Conservation (phyloP, 2,797 vertebrate genomes). For the Hyperoplus immaculatus region DNA sequence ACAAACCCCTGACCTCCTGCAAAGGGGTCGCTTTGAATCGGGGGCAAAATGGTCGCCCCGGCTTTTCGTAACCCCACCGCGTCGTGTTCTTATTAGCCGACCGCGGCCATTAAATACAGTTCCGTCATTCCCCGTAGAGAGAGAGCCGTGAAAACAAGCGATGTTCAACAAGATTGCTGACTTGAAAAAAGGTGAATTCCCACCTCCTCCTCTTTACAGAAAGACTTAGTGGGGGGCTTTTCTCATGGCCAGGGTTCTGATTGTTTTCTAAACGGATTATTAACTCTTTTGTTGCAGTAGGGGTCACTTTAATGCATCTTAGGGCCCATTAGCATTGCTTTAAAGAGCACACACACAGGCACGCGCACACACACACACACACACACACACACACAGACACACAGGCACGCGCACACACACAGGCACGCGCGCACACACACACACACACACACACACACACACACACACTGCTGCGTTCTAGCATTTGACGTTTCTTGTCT, state of each 20-base stretch:
- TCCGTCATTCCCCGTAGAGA: constrained; percentile 82
- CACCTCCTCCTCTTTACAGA: constrained; percentile 85
- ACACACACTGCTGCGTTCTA: constrained; percentile 79
- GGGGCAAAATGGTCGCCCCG: constrained; percentile 37
- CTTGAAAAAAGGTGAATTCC: constrained; percentile 79
- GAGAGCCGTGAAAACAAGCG: constrained; percentile 77
- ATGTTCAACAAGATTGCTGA: constrained; percentile 88
- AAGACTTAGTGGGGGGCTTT: constrained; percentile 84
- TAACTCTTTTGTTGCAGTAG: constrained; percentile 90
- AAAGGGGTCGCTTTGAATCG: constrained; percentile 58
- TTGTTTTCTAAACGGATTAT: constrained; percentile 90
- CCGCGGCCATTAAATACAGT: constrained; percentile 75
- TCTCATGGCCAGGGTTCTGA: constrained; percentile 84
- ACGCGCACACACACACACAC: constrained; percentile 52
- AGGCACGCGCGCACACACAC: constrained; percentile 52
- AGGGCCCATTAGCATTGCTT: constrained; percentile 88
- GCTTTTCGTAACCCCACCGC: constrained; percentile 40
- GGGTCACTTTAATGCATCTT: constrained; percentile 89
- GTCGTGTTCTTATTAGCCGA: constrained; percentile 43
- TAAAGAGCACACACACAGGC: constrained; percentile 77
- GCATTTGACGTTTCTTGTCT: constrained; percentile 84
- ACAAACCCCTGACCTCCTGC: constrained; percentile 68
- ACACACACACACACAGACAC: constrained; percentile 49
- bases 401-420: constrained; percentile 60
- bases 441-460: constrained; percentile 46